Evolutionary conservation across 2,797 vertebrate species (phyloP), one percentile per base, ranked within the genome.

Genomic region (Anguilla pacifica): DNA sequence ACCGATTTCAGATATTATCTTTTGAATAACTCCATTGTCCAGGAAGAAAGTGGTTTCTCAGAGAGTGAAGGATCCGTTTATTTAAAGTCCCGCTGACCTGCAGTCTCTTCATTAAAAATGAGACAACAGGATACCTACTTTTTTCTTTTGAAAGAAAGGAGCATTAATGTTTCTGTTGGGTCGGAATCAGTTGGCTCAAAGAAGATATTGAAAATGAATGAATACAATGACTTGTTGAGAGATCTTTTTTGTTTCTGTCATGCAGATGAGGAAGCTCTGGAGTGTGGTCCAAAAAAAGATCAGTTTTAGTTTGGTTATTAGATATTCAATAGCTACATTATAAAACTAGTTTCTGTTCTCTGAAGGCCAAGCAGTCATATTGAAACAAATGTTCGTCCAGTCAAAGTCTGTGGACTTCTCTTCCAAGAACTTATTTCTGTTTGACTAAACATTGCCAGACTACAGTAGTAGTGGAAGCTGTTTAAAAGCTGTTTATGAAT

Each of bases 271-370:
- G 74, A 79, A 79, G 39, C 43, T 11, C 7, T 49, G 17, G 79
- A 51, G 46, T 51, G 43, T 77, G 77, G 46, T 82, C 46, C 39
- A 81, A 81, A 46, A 64, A 46, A 15, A 77, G 70, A 79, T 81
- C 43, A 9, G 22, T 49, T 82, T 51, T 25, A n/a, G 46, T 51
- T 82, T 51, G 43, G 79, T 82, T 82, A 82, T 82, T 82, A 51
- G 13, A 49, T 82, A 51, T 82, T 49, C 9, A 25, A 51, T 25
- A 49, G 46, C 79, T 51, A 4, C 46, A 10, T 51, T 35, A 51
- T 51, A n/a, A 51, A 82, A 82, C 10, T 7, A 51, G 79, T 82
- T 82, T 82, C 79, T 49, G 79, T 82, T 82, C 46, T n/a, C 79
- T 9, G 17, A 82, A 51, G 43, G 43, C 79, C 43, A 51, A 25